Evolutionary conservation across 2,797 vertebrate genomes (phyloP).

Genomic region (Halcyon leucocephala): DNA sequence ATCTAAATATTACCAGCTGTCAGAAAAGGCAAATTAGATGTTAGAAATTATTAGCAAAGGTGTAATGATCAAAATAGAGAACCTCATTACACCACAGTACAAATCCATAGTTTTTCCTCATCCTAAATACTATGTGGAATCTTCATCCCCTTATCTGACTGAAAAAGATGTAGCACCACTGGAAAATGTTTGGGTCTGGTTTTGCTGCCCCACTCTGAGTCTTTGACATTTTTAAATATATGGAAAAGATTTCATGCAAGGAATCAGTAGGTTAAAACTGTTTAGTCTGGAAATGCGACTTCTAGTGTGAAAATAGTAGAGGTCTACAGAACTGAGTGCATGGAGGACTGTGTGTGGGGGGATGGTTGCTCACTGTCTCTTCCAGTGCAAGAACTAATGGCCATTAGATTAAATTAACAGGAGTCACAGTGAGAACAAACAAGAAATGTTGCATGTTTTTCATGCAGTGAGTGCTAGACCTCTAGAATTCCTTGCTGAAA

Average conservation of each 20-base stretch:
- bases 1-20: not conserved
- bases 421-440: not conserved
- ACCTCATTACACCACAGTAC: not conserved
- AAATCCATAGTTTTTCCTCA: not conserved
- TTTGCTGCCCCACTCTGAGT: not conserved
- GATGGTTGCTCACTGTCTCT: not conserved
- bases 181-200: not conserved
- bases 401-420: not conserved
- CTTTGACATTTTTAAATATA: not conserved
- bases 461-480: not conserved
- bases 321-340: not conserved
- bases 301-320: not conserved
- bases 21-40: not conserved
- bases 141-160: not conserved
- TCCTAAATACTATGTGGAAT: not conserved
- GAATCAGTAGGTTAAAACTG: not conserved
- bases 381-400: not conserved
- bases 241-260: not conserved
- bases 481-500: not conserved
- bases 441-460: not conserved
- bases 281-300: not conserved
- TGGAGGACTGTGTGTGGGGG: not conserved
- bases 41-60: not conserved
- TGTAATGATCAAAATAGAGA: not conserved
- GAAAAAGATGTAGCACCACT: not conserved